Conservation (phyloP, 2,113 vertebrate species). For the Gavia stellata region DNA sequence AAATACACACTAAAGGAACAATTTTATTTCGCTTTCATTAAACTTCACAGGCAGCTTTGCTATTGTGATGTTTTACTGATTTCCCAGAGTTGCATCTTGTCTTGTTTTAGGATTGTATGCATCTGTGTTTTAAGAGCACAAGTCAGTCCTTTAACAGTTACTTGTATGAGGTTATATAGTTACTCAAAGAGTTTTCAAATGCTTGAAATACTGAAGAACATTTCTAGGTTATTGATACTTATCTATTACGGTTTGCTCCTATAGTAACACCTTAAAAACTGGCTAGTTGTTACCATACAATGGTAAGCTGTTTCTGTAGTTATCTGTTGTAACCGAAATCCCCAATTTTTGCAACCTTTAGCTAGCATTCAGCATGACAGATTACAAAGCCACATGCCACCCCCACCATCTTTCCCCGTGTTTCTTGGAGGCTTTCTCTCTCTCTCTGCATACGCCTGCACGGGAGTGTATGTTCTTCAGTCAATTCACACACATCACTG, state of each 20-base stretch:
- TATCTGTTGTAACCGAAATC: conserved; percentile 32
- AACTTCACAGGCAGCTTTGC: background rate
- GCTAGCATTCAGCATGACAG: conserved; percentile 31
- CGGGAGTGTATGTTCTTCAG: background rate
- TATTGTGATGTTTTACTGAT: background rate
- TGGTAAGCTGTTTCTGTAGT: conserved; percentile 8
- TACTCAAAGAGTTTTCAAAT: background rate
- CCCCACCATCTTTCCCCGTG: conserved; percentile 22
- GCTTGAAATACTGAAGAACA: background rate
- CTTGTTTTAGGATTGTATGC: background rate
- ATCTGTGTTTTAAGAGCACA: background rate
- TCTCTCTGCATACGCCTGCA: background rate
- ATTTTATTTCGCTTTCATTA: background rate
- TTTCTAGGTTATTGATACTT: background rate
- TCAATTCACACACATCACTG: conserved; percentile 56
- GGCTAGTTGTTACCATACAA: conserved; percentile 4
- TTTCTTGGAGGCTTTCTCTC: conserved; percentile 36
- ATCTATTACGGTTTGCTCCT: conserved; percentile 14
- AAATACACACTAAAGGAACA: background rate
- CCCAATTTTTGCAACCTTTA: conserved; percentile 30
- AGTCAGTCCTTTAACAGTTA: background rate
- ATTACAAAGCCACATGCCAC: conserved; percentile 36
- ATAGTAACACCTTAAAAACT: conserved; percentile 34
- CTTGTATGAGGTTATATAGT: background rate
- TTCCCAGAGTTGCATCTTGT: background rate